Evolutionary conservation across 2,888 invertebrate genomes (phyloP).

Genomic region (Pristionchus fissidentatus): DNA sequence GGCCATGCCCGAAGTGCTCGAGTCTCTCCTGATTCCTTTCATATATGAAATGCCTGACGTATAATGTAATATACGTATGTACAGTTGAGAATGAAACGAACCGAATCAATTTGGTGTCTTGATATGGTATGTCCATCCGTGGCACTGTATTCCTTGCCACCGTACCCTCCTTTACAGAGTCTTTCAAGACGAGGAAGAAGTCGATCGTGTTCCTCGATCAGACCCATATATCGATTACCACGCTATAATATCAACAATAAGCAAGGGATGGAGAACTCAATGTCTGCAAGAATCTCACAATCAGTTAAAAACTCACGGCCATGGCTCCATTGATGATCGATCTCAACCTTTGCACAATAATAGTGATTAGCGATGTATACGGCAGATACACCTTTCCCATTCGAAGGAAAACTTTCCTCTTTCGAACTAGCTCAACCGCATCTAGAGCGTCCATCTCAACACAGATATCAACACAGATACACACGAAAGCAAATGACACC

Average conservation of each 20-base stretch:
- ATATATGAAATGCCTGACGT: no score
- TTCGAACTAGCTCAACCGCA: constrained; percentile 87
- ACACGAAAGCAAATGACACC: neutral
- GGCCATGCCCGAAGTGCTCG: no score
- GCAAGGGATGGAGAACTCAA: neutral
- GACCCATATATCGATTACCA: constrained; percentile 83
- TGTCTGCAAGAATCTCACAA: neutral
- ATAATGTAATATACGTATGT: constrained; percentile 9
- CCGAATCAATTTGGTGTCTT: constrained; percentile 85
- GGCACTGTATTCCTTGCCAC: constrained; percentile 69
- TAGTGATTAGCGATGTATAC: constrained; percentile 86
- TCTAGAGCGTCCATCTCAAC: constrained; percentile 82
- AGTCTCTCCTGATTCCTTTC: no score
- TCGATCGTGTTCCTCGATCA: constrained; percentile 88
- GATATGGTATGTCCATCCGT: constrained; percentile 80
- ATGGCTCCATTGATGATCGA: constrained; percentile 83
- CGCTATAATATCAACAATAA: constrained; percentile 78
- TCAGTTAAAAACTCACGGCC: constrained; percentile 76
- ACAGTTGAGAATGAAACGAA: constrained; percentile 74
- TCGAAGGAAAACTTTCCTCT: constrained; percentile 85
- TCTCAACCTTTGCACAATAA: constrained; percentile 86
- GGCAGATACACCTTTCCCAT: constrained; percentile 91
- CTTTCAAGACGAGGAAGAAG: constrained; percentile 83
- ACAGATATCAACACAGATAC: neutral
- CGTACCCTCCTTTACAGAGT: constrained; percentile 87